Base-by-base conservation (phyloP, 2,888 invertebrate genomes). In the Petrophora chlorosata region DNA sequence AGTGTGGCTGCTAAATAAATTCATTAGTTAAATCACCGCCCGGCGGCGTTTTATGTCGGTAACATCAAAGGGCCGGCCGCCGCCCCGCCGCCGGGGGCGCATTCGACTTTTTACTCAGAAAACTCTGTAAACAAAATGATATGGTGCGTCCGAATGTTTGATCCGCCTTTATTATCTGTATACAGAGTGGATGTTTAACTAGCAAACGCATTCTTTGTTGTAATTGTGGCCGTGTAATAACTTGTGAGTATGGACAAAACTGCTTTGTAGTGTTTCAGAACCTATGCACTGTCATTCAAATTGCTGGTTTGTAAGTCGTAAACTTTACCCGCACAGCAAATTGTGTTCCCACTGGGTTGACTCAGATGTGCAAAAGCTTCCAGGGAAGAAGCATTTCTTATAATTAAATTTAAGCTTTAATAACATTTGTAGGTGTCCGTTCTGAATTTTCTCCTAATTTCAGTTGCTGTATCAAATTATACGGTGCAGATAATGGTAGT, bases 1-100 rank as follows among this genome's bases (percentile, higher is more conserved):
- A 76, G 78, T 76, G 76, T 73, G 78, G 81, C 87, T 83, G 86
- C 88, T 91, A 91, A 90, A 91, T 91, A 91, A 91, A 91, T 91
- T 91, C 90, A 90, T 91, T 91, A 91, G 90, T 90, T 85, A 90
- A 90, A 90, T 90, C 88, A 87, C 87, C 84, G 87, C 82, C 25
- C 84, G 89, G 90, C 90, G 85, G 87, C 88, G 80, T 84, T 89
- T 89, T 85, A 83, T 89, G 90, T 89, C 91, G 91, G 91, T 77
- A 76, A 85, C 86, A 79, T 91, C 90, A 91, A 91, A 90, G 87
- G 81, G 71, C 68, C 74, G 63, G 64, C 63, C 70, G 77, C 81
- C 76, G 81, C 79, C 79, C 80, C 63, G 78, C 82, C 80, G 71
- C 84, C 82, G 72, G 82, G 86, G 85, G 85, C 83, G 81, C 81